phyloP scores from a whole-genome alignment of 2,797 vertebrate species.

The Gallinago solitaria region DNA sequence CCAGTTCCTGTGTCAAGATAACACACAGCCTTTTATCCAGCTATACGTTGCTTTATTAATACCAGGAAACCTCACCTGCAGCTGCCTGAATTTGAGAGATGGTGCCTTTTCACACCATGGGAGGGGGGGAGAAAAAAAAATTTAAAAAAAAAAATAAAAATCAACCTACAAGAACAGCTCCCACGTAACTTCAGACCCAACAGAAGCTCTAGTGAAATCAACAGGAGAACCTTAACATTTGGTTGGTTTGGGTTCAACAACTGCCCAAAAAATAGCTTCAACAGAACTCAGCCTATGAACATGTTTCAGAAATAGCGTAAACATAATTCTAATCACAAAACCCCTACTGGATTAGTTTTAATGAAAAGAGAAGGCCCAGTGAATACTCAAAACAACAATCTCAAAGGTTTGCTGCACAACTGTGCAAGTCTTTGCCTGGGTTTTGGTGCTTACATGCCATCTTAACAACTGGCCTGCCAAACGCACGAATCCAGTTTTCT shows the following conservation, averaged over 20 bases:
- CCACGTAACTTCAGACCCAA: neutral
- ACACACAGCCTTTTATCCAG: neutral
- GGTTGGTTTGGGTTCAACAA: neutral
- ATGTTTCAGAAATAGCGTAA: neutral
- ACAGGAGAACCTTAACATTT: neutral
- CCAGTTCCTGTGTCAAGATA: neutral
- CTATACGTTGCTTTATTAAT: fast-evolving
- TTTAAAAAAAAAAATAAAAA: neutral
- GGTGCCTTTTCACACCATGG: neutral
- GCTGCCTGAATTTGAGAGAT: neutral
- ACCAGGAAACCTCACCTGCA: neutral
- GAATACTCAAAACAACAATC: neutral
- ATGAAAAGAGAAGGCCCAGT: neutral
- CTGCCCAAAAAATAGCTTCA: neutral
- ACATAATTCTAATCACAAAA: neutral
- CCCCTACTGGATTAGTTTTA: neutral
- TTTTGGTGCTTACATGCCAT: neutral
- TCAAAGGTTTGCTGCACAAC: neutral
- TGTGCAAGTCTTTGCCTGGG: neutral
- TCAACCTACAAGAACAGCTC: neutral
- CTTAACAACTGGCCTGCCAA: neutral
- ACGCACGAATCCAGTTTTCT: neutral
- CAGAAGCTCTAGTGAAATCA: neutral
- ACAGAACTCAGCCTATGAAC: neutral
- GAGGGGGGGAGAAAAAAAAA: too few relatives aligned